These are phyloP conservation scores for Callaeas wilsoni DNA, from an alignment of 2,113 vertebrate species.

Conservation along the genomic window DNA sequence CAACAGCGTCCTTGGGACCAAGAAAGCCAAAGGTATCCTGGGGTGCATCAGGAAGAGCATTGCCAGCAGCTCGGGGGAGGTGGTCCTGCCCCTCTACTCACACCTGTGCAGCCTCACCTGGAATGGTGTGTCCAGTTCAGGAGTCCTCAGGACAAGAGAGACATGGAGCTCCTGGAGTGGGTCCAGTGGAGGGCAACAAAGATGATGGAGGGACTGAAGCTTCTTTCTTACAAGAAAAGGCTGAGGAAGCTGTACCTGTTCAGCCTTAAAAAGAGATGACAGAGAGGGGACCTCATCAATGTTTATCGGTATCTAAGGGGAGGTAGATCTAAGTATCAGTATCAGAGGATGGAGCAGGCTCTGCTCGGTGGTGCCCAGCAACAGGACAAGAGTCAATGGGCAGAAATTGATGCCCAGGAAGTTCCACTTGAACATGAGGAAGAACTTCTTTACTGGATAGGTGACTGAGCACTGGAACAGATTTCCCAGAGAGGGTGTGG, in stretches of 20 bases:
- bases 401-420: neutral
- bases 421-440: neutral
- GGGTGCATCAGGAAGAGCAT: neutral
- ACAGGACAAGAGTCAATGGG: neutral
- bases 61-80: neutral
- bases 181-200: neutral
- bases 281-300: neutral
- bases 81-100: neutral
- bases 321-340: too few relatives aligned
- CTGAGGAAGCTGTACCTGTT: neutral
- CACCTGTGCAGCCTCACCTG: neutral
- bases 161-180: neutral
- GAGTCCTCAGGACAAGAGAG: neutral
- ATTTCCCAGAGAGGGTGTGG: neutral
- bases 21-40: neutral
- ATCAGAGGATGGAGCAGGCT: neutral
- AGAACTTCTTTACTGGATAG: neutral
- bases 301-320: accelerated
- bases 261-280: accelerated
- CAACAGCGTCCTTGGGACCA: neutral
- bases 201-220: neutral
- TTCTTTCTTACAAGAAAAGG: neutral
- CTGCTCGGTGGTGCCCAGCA: neutral
- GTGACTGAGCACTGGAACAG: neutral
- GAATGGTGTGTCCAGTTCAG: neutral